These are phyloP conservation scores for Pseudochromis fuscus DNA, from an alignment of 2,797 vertebrate species.

Conservation along the genomic window DNA sequence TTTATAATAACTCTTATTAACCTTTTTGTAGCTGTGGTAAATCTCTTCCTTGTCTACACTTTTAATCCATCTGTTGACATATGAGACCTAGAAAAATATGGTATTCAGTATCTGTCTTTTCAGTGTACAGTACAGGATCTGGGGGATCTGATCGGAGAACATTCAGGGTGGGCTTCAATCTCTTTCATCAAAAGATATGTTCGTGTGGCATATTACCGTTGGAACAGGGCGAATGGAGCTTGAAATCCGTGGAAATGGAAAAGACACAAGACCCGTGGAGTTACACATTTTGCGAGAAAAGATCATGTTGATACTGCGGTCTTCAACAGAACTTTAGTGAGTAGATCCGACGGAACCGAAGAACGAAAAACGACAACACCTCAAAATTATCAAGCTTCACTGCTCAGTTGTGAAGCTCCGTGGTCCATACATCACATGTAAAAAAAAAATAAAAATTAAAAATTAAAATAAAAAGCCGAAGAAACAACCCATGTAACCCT, in stretches of 20 bases:
- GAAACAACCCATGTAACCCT: constrained; percentile 24
- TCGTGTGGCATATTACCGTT: constrained; percentile 54
- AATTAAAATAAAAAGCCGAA: constrained; percentile 30
- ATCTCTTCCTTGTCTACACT: constrained; percentile 64
- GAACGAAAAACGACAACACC: constrained; percentile 21
- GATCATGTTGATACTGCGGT: constrained; percentile 30
- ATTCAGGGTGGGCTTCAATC: constrained; percentile 79
- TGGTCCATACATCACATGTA: constrained; percentile 24
- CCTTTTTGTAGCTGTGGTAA: constrained; percentile 72
- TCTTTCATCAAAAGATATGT: constrained; percentile 69
- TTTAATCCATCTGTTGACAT: constrained; percentile 71
- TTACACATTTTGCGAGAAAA: constrained; percentile 48
- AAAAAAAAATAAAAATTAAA: constrained; percentile 15
- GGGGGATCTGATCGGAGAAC: constrained; percentile 73
- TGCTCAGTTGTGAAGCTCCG: constrained; percentile 48
- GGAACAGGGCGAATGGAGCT: constrained; percentile 42
- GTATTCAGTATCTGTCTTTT: constrained; percentile 78
- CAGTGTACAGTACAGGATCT: constrained; percentile 75
- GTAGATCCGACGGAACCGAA: constrained; percentile 27
- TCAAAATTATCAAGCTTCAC: constrained; percentile 30
- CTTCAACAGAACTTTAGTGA: constrained; percentile 33
- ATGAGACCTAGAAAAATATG: constrained; percentile 83
- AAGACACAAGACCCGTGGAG: constrained; percentile 49
- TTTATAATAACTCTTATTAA: constrained; percentile 80
- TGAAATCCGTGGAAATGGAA: constrained; percentile 55